Base-by-base conservation (phyloP, 2,113 vertebrate species). In the Riparia riparia region DNA sequence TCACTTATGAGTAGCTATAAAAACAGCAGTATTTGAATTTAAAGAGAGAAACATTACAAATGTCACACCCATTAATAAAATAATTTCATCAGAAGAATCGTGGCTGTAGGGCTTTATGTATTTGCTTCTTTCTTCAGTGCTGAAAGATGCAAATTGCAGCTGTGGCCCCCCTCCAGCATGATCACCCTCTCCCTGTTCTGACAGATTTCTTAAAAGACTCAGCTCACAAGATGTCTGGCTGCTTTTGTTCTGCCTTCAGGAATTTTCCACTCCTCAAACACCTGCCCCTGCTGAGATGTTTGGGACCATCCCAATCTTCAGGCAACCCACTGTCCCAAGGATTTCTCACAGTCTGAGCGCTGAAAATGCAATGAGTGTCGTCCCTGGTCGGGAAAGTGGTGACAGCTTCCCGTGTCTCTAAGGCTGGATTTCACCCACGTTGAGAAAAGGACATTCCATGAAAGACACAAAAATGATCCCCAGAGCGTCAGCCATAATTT, bases 31-130 rank as follows among this genome's bases (percentile, higher is more conserved):
- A 78, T 92, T 93, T 83, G 68, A 92, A 95, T 96, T 95, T 93
- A 92, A 88, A 95, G 85, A 88, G 89, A 73, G 90, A 81, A 82
- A 83, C 79, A 37, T 90, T 90, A 85, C 74, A 88, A 94, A 76
- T 95, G 93, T 94, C 95, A 95, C 79, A 88, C 86, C 86, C 74
- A 96, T 95, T 96, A 96, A 96, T 95, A 96, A 94, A 97, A 96
- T 94, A 92, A 96, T 96, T 92, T 93, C 56, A 74, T 60, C 93
- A 51, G 90, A 94, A 92, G 49, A 77, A 92, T 77, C 54, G 31
- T 77, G 92, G 79, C 92, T 96, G 60, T 86, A 58, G 93, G 95
- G 90, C 82, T 92, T 95, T 63, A 74, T 72, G 54, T 77, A 81
- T 95, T 92, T 5, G 5, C 56, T 82, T 94, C 74, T 93, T 56